These are phyloP conservation scores for Distichodus sexfasciatus DNA, from an alignment of 2,797 vertebrate species.

Conservation along the genomic window DNA sequence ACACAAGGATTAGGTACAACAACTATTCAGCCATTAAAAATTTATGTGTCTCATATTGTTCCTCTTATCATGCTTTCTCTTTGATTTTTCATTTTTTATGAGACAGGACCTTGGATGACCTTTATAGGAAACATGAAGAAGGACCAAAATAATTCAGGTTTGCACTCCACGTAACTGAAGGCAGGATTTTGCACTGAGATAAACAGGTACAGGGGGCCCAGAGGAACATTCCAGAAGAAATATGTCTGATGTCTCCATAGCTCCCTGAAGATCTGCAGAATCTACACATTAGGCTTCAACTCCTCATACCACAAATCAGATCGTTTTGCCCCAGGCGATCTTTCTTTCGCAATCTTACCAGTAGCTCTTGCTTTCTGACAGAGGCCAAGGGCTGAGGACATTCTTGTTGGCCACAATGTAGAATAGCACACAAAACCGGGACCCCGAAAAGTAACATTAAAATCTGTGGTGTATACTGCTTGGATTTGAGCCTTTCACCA, in stretches of 20 bases:
- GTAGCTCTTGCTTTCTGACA: constrained; percentile 1
- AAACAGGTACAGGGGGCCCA: constrained; percentile 35
- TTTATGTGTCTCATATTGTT: constrained; percentile 31
- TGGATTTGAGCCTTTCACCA: too few species aligned
- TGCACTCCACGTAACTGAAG: constrained; percentile 38
- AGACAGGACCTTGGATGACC: constrained; percentile 40
- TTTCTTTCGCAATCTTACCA: constrained; percentile 1
- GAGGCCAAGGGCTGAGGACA: background rate
- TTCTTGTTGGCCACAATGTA: constrained; percentile 2
- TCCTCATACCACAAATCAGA: constrained; percentile 34
- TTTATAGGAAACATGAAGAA: constrained; percentile 38
- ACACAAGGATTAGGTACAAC: background rate
- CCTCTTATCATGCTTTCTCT: constrained; percentile 27
- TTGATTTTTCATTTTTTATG: constrained; percentile 44
- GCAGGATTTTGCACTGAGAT: constrained; percentile 14
- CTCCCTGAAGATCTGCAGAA: constrained; percentile 38
- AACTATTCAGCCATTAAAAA: constrained; percentile 9
- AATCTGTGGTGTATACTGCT: background rate
- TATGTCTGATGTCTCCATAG: constrained; percentile 24
- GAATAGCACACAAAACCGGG: background rate
- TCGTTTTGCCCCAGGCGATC: constrained; percentile 16
- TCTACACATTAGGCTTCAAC: background rate
- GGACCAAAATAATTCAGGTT: constrained; percentile 30
- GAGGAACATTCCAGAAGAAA: constrained; percentile 41
- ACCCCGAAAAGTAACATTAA: background rate